Evolutionary conservation across 2,888 invertebrate species (phyloP).

Genomic region (Andrena bicolor): DNA sequence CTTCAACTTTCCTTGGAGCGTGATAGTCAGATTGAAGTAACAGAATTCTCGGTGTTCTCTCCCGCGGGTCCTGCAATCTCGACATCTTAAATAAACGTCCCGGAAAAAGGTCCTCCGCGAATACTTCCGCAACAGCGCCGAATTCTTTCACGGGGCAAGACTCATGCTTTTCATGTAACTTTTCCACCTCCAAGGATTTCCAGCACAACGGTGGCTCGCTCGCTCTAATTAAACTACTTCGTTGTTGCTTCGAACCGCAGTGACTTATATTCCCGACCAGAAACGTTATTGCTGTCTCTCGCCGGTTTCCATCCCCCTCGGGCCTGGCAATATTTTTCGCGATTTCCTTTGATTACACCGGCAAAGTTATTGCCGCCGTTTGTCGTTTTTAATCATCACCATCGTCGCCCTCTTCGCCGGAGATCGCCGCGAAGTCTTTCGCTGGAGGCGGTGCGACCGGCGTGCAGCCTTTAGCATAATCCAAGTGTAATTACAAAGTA

Average conservation of each 20-base stretch:
- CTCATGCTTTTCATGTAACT: conserved; percentile 24
- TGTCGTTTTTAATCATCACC: conserved; percentile 4
- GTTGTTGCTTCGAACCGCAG: conserved; percentile 7
- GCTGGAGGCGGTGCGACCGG: neutral
- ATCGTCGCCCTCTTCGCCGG: neutral
- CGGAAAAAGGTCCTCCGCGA: conserved; percentile 20
- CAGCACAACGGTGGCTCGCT: neutral
- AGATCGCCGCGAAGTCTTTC: neutral
- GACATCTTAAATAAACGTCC: conserved; percentile 38
- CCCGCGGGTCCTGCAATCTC: neutral
- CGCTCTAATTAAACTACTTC: conserved; percentile 44
- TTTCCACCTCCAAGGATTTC: conserved; percentile 19
- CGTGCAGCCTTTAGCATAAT: neutral
- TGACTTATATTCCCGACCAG: conserved; percentile 11
- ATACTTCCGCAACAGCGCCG: conserved; percentile 9
- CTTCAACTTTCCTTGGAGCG: conserved; percentile 15
- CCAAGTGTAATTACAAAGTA: neutral
- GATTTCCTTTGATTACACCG: neutral
- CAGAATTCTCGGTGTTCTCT: conserved; percentile 15
- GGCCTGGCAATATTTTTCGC: neutral
- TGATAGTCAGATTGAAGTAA: conserved; percentile 27
- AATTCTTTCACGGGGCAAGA: conserved; percentile 24
- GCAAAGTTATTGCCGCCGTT: neutral
- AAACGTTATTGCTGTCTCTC: conserved; percentile 21
- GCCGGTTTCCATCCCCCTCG: neutral